A percentile compares a stretch with the other conserved stretches of the same genome.
Evolutionary conservation across 2,888 invertebrate genomes (phyloP).

Genomic region (Drosophila melanocephala): DNA sequence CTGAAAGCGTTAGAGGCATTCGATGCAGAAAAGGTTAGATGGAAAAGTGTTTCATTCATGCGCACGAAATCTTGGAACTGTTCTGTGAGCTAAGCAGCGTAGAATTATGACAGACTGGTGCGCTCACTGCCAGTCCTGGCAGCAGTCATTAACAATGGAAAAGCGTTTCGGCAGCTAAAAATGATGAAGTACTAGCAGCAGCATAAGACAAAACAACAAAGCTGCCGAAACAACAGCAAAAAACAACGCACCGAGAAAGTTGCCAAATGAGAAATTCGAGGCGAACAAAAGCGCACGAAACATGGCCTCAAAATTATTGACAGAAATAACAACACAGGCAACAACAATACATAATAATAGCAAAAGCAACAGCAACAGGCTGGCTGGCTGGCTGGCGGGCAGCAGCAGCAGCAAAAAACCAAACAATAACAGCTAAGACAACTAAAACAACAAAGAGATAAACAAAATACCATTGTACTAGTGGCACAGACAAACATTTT

Average conservation of each 20-base stretch:
- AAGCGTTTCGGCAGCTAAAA: constrained; percentile 16
- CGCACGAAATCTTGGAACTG: constrained; percentile 5
- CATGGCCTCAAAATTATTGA: constrained; percentile 56
- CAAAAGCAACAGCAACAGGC: constrained; percentile 16
- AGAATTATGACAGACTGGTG: constrained; percentile 27
- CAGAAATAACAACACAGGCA: constrained; percentile 40
- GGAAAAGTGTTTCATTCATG: constrained; percentile 6
- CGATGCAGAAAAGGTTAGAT: neutral
- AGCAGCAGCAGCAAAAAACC: constrained; percentile 24
- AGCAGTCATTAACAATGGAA: constrained; percentile 8
- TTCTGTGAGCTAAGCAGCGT: constrained; percentile 11
- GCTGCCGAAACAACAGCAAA: neutral
- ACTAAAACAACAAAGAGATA: constrained; percentile 42
- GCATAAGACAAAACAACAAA: constrained; percentile 19
- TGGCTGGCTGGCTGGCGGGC: constrained; percentile 23
- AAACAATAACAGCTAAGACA: constrained; percentile 4
- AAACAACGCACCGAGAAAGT: constrained; percentile 27
- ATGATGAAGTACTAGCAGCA: constrained; percentile 4
- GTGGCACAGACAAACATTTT: constrained; percentile 41
- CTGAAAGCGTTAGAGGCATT: neutral
- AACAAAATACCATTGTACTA: constrained; percentile 50
- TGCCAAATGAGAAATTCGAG: constrained; percentile 40
- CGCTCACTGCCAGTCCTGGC: neutral
- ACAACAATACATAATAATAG: constrained; percentile 32
- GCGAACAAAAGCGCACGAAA: constrained; percentile 49